Conservation (phyloP, 2,888 invertebrate genomes). For the Drosophila cognata region DNA sequence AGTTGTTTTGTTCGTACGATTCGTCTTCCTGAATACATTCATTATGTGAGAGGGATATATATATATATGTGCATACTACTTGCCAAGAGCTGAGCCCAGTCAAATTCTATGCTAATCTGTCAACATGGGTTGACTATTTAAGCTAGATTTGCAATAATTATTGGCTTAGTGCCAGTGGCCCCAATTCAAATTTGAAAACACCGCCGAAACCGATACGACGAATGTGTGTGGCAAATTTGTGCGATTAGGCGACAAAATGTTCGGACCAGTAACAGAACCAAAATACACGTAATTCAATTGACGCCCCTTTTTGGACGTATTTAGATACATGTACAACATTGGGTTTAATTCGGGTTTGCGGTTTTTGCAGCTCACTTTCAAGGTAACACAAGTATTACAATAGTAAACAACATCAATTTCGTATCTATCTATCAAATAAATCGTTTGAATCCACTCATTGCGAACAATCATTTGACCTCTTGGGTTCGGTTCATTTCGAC, state of each 20-base stretch:
- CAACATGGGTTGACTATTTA: slow-evolving; percentile 65
- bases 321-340: slow-evolving; percentile 32
- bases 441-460: background rate
- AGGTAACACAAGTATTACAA: slow-evolving; percentile 45
- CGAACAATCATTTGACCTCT: background rate
- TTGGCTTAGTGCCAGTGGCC: slow-evolving; percentile 65
- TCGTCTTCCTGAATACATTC: slow-evolving; percentile 55
- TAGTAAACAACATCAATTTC: background rate
- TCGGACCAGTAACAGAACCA: slow-evolving; percentile 7
- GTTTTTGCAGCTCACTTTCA: slow-evolving; percentile 33
- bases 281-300: slow-evolving; percentile 52
- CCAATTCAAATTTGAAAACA: slow-evolving; percentile 50
- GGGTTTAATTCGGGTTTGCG: slow-evolving; percentile 29
- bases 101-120: slow-evolving; percentile 73
- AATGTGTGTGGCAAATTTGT: slow-evolving; percentile 22
- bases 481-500: background rate
- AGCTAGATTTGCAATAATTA: slow-evolving; percentile 69
- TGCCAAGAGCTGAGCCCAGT: slow-evolving; percentile 30
- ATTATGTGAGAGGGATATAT: slow-evolving; percentile 19
- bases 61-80: background rate
- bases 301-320: slow-evolving; percentile 61
- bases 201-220: slow-evolving; percentile 20
- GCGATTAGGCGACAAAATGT: slow-evolving; percentile 46
- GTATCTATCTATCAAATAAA: background rate
- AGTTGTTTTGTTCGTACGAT: slow-evolving; percentile 44